Evolutionary conservation across 2,113 vertebrate species (phyloP), one percentile per base, ranked within the genome.

Genomic region (Xenopus borealis): DNA sequence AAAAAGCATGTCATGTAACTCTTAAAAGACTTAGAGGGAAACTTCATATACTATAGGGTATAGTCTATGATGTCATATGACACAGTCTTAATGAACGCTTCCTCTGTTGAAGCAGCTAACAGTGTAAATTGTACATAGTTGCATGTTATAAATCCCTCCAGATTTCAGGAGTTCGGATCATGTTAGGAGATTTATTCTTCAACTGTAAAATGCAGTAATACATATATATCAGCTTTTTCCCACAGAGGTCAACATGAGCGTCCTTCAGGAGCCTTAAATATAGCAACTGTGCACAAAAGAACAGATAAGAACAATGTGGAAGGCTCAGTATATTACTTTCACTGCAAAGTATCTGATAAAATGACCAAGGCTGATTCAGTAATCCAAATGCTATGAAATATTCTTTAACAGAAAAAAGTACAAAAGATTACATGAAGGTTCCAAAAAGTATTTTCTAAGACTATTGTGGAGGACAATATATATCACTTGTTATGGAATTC

Each of bases 181-280:
- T 62, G 73, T 23, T 63, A 69, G 69, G 62, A 69, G 44, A 76
- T 69, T 69, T 69, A 75, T 69, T 20, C 45, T 46, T 23, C 10
- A 44, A 23, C 55, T 74, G 46, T 16, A 69, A 63, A 69, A 76
- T 44, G 46, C 58, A 69, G 57, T 62, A 62, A 33, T 47, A 69
- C 66, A 63, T 55, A 27, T 69, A 61, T 57, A 20, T 27, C 68
- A 61, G 69, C 58, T 19, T 63, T 69, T 76, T 45, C n/a, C 30
- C 45, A 61, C 66, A 76, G 23, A 76, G 73, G 66, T 76, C 73
- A 69, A 62, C 66, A 76, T 12, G 11, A 63, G 61, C 44, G 66
- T 76, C 73, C 73, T 76, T 69, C 27, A 76, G 66, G 66, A 52
- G 58, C 52, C 68, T 76, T 76, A 76, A 76, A 76, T 63, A 69